phyloP scores from a whole-genome alignment of 2,888 invertebrate genomes.

The Schrankia costaestrigalis region DNA sequence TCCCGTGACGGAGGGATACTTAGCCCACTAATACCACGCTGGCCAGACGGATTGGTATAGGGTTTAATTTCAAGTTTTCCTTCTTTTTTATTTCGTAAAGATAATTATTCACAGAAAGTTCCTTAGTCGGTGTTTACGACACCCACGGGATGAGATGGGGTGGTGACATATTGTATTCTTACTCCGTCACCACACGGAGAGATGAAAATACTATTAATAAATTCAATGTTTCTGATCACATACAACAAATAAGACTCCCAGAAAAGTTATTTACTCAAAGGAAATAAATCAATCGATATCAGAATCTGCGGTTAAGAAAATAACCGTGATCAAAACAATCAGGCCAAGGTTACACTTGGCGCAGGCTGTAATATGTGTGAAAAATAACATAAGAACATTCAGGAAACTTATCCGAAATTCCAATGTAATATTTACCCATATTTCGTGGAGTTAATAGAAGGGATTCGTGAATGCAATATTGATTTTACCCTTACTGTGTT shows the following conservation, averaged over 20 bases:
- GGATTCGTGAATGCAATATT: constrained; percentile 13
- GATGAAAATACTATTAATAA: constrained; percentile 3
- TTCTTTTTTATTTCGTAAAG: too few relatives aligned
- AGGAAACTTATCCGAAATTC: constrained; percentile 5
- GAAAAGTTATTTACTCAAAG: constrained; percentile 7
- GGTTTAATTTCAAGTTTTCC: too few relatives aligned
- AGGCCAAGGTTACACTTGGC: constrained; percentile 8
- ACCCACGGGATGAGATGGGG: too few relatives aligned
- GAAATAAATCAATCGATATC: constrained; percentile 14
- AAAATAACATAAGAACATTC: constrained; percentile 9
- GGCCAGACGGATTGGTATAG: too few relatives aligned
- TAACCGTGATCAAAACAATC: constrained; percentile 11
- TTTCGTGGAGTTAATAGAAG: constrained; percentile 1
- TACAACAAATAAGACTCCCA: constrained; percentile 7
- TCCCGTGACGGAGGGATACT: too few relatives aligned
- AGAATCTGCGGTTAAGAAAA: constrained; percentile 10
- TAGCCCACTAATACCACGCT: too few relatives aligned
- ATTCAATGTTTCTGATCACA: constrained; percentile 5
- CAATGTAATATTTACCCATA: constrained; percentile 2
- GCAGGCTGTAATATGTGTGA: constrained; percentile 12
- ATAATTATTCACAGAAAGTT: too few relatives aligned
- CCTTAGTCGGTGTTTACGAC: too few relatives aligned
- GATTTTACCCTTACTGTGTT: too few relatives aligned
- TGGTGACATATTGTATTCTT: too few relatives aligned
- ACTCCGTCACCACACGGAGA: not conserved